Conservation (phyloP, 2,113 vertebrate genomes). For the Callionymus lyra region DNA sequence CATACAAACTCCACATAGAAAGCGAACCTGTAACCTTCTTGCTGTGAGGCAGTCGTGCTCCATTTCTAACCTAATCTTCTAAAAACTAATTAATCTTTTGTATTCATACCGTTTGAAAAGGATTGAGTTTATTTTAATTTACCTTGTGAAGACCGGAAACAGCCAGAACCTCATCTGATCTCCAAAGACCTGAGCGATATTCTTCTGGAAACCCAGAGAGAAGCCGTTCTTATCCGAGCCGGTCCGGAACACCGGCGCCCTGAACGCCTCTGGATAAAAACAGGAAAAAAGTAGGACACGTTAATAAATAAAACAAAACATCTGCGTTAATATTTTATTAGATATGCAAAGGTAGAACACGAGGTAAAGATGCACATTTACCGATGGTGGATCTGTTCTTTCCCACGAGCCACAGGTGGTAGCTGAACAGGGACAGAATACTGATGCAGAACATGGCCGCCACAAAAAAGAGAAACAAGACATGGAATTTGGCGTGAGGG, state of each 20-base stretch:
- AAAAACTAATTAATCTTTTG: too few species aligned
- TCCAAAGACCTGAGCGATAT: slow-evolving; percentile 86
- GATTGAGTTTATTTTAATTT: slow-evolving; percentile 12
- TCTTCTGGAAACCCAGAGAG: slow-evolving; percentile 87
- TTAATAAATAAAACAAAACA: background rate
- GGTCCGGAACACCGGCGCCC: slow-evolving; percentile 85
- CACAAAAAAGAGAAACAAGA: slow-evolving; percentile 96
- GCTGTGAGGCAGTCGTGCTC: too few species aligned
- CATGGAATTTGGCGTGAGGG: slow-evolving; percentile 88
- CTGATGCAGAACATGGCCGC: slow-evolving; percentile 98
- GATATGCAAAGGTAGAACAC: background rate
- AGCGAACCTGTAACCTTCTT: too few species aligned
- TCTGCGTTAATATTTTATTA: background rate
- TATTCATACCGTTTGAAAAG: background rate
- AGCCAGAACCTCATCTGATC: slow-evolving; percentile 92
- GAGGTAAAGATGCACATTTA: slow-evolving; percentile 32
- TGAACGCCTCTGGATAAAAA: slow-evolving; percentile 80
- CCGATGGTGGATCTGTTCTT: slow-evolving; percentile 97
- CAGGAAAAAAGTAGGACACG: background rate
- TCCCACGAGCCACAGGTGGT: slow-evolving; percentile 93
- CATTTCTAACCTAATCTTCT: too few species aligned
- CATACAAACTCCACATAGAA: too few species aligned
- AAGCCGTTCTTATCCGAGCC: slow-evolving; percentile 92
- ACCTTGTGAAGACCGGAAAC: slow-evolving; percentile 89
- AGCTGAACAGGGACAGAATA: slow-evolving; percentile 89